phyloP scores from a whole-genome alignment of 2,888 invertebrate species.

The Melipona bicolor region DNA sequence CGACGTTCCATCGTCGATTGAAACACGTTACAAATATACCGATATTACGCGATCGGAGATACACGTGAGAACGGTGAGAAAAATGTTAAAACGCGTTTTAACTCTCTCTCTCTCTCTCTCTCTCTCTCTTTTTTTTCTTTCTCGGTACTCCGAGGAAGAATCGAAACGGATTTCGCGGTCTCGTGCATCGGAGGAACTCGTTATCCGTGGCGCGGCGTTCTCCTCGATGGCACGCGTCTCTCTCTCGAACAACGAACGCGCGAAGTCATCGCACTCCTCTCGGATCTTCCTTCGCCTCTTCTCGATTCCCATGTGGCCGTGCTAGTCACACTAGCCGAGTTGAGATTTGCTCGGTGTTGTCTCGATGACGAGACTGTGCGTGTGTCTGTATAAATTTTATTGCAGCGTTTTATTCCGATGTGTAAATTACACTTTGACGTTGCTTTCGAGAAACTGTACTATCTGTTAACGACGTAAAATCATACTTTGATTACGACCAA shows the following conservation, averaged over 20 bases:
- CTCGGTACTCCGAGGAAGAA: not conserved
- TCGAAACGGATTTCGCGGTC: not conserved
- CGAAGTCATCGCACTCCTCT: constrained; percentile 15
- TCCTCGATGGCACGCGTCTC: constrained; percentile 16
- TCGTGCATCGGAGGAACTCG: constrained; percentile 20
- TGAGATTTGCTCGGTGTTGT: too few species aligned
- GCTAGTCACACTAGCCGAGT: too few species aligned
- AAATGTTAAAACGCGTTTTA: not conserved
- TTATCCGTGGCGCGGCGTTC: constrained; percentile 13
- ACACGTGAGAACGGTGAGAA: not conserved
- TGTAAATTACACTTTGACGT: too few species aligned
- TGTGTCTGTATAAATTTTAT: too few species aligned
- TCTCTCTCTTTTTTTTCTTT: not conserved
- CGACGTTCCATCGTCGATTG: not conserved
- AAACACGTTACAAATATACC: too few species aligned
- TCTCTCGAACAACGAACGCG: not conserved
- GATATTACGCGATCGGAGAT: not conserved
- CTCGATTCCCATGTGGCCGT: too few species aligned
- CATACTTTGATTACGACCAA: too few species aligned
- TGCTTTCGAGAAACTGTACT: too few species aligned
- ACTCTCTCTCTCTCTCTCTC: too few species aligned
- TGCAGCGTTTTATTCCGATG: too few species aligned
- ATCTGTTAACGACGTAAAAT: too few species aligned
- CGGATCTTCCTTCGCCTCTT: not conserved
- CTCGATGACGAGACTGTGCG: too few species aligned